Conservation (phyloP, 1,140 invertebrate genomes). For the Probaryconus sp. region DNA sequence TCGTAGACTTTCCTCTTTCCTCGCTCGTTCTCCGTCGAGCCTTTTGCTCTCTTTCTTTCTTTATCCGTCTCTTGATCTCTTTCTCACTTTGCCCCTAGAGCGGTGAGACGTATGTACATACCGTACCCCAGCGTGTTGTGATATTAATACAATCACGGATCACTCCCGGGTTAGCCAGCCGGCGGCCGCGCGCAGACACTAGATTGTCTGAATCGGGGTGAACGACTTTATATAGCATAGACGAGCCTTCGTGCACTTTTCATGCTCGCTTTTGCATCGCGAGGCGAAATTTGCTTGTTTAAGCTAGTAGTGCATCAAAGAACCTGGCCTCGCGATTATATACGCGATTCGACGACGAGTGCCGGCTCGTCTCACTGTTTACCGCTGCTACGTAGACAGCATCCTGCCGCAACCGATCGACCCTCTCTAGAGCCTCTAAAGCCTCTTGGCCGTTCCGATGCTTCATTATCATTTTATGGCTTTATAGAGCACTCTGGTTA, state of each 20-base stretch:
- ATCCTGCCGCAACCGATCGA: conserved; percentile 24
- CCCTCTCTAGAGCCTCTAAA: not conserved
- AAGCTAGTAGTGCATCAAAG: conserved; percentile 48
- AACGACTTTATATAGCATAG: conserved; percentile 79
- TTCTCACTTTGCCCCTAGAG: conserved; percentile 54
- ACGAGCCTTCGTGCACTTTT: conserved; percentile 59
- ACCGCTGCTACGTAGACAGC: too few relatives aligned
- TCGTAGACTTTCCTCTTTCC: conserved; percentile 54
- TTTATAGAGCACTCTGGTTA: too few relatives aligned
- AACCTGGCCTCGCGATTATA: conserved; percentile 18
- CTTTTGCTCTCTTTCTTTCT: conserved; percentile 60
- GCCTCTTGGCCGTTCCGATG: too few relatives aligned
- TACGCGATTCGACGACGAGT: conserved; percentile 20
- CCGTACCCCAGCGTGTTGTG: conserved; percentile 75
- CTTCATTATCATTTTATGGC: too few relatives aligned
- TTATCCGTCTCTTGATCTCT: conserved; percentile 60
- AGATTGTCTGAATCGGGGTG: conserved; percentile 80
- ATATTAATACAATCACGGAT: conserved; percentile 80
- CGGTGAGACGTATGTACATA: conserved; percentile 67
- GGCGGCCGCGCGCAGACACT: conserved; percentile 76
- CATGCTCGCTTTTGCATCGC: conserved; percentile 54
- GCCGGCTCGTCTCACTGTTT: conserved; percentile 14
- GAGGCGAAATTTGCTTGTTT: conserved; percentile 52
- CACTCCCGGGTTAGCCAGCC: conserved; percentile 76
- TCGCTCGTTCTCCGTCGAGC: conserved; percentile 51